These are phyloP conservation scores for Unio delphinus DNA, from an alignment of 2,888 invertebrate genomes.

Conservation along the genomic window DNA sequence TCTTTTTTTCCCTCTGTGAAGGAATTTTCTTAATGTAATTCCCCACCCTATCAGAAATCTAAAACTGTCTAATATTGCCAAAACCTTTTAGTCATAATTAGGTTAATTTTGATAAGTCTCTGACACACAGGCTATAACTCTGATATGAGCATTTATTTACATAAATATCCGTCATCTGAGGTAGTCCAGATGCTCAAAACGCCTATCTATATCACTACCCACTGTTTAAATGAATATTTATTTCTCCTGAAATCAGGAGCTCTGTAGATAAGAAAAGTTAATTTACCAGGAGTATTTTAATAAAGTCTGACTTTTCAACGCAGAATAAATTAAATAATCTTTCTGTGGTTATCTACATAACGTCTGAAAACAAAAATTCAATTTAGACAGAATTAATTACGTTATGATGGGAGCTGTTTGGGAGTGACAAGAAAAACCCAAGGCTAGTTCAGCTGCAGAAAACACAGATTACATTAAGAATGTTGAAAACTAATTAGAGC, in stretches of 20 bases:
- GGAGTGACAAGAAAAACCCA: too few relatives aligned
- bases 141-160: conserved; percentile 41
- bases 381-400: too few relatives aligned
- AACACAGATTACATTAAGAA: too few relatives aligned
- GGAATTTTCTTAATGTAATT: too few relatives aligned
- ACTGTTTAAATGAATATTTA: conserved; percentile 45
- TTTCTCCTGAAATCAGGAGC: conserved; percentile 38
- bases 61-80: conserved; percentile 36
- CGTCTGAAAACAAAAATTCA: too few relatives aligned
- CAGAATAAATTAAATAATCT: too few relatives aligned
- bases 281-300: conserved; percentile 42
- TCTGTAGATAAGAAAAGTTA: conserved; percentile 35
- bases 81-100: conserved; percentile 45
- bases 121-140: conserved; percentile 35
- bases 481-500: too few relatives aligned
- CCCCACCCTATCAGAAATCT: conserved; percentile 24
- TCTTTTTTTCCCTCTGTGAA: too few relatives aligned
- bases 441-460: too few relatives aligned
- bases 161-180: conserved; percentile 34
- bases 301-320: conserved; percentile 25
- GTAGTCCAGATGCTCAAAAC: conserved; percentile 31
- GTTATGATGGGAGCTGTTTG: too few relatives aligned
- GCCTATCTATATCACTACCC: conserved; percentile 26
- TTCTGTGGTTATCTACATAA: too few relatives aligned
- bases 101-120: conserved; percentile 42